These are phyloP conservation scores for Strix aluco DNA, from an alignment of 2,113 vertebrate species.

Conservation along the genomic window DNA sequence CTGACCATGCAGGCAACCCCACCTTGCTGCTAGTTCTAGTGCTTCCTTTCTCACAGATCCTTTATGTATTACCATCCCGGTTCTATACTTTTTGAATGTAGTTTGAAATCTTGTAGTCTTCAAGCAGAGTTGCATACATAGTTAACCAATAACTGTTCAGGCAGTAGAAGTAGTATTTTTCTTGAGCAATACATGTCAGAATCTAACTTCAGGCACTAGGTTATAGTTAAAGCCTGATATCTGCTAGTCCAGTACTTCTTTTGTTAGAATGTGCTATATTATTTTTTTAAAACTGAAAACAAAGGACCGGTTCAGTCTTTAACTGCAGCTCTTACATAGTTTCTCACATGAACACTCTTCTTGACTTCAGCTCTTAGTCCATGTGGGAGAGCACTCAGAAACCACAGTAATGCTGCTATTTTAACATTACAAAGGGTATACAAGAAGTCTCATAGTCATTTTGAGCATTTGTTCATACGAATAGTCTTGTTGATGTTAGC, in stretches of 20 bases:
- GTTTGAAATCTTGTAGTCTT: neutral
- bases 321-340: neutral
- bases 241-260: neutral
- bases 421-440: slow-evolving; percentile 67
- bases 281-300: neutral
- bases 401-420: neutral
- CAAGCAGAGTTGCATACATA: neutral
- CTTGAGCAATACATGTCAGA: neutral
- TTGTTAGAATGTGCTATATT: neutral
- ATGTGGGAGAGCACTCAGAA: slow-evolving; percentile 40
- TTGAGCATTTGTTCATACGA: slow-evolving; percentile 64
- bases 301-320: neutral
- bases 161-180: neutral
- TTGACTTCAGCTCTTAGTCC: slow-evolving; percentile 12
- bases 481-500: slow-evolving; percentile 66
- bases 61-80: neutral
- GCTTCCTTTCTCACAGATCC: slow-evolving; percentile 71
- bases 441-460: slow-evolving; percentile 52
- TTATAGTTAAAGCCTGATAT: neutral
- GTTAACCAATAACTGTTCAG: neutral
- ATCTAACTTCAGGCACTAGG: neutral
- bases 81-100: neutral
- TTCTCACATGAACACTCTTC: slow-evolving; percentile 7
- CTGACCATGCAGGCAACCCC: slow-evolving; percentile 73
- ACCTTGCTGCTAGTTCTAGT: slow-evolving; percentile 77